Evolutionary conservation across 1,140 invertebrate genomes (phyloP), one percentile per base, ranked within the genome.

Genomic region (Ceratina australensis): DNA sequence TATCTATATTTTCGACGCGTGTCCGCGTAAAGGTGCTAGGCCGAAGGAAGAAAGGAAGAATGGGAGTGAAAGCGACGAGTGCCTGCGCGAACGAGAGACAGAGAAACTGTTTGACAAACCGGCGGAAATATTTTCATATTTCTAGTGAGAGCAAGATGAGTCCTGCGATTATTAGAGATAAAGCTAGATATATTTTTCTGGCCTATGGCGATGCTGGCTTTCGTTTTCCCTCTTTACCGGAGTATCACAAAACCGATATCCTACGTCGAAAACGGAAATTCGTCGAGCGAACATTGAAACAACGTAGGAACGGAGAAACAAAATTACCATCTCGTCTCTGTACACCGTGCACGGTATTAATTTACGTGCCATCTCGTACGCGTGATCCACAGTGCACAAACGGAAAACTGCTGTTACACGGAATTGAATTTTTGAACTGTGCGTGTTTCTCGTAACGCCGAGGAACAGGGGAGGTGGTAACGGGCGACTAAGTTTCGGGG

Each of bases 131-230:
- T 72, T 67, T 67, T 69, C 26, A 59, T 77, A 68, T 79, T 57
- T 54, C 26, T 50, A 82, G 42, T 47, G 54, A 69, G 59, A 57
- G 33, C 66, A 52, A 54, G 24, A 63, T 28, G 33, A 42, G 50
- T 83, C 28, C 81, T 83, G 75, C 69, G 75, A 83, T 83, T 83
- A 78, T 82, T 73, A 83, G 69, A 56, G 75, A 83, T 18, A 68
- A 28, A 22, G 47, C 52, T 52, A 49, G 7, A 64, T 52, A 42
- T 71, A 61, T 77, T 52, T 82, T 63, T 78, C 65, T 54, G 80
- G 63, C 68, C 80, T 77, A 72, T 57, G 33, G 33, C 22, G 56
- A 54, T 13, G 16, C 15, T 10, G 52, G 16, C n/a, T n/a, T 54
- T 26, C 50, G 52, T 50, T 12, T 26, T 54, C 42, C 2, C 5